Evolutionary conservation across 2,113 vertebrate species (phyloP), one percentile per base, ranked within the genome.

Genomic region (Caranx ignobilis): DNA sequence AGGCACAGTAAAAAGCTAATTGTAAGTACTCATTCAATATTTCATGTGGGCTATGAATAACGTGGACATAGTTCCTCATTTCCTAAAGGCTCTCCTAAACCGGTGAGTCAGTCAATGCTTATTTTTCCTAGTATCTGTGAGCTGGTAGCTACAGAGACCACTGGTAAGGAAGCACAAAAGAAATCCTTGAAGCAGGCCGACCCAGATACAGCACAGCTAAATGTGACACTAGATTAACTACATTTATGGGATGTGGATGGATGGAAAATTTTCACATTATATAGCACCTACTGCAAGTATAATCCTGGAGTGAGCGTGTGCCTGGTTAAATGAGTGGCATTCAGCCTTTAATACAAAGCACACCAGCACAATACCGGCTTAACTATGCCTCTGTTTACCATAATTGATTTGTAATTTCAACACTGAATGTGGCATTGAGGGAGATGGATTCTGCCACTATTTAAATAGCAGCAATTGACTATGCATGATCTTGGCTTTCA

Each of bases 381-480:
- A 80, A 80, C 77, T 16, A 62, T 39, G 26, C 26, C 66, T 77
- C 67, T 71, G 45, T 86, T 86, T 81, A 79, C 62, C 65, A 83
- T 85, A 76, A 88, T 83, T 84, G 75, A 90, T 87, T 87, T 57
- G 43, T 69, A 71, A 83, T 86, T 83, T 75, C 75, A 77, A 75
- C 75, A 39, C 45, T 82, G 71, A 84, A 80, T 69, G 41, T 79
- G 83, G 61, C 81, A 81, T 65, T 87, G 78, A 82, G 78, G 75
- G 66, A 87, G 70, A 87, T 72, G 78, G 79, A 86, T 86, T 86
- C 61, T 78, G 54, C 88, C 83, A 77, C 43, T 68, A 69, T 88
- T 88, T 87, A 82, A 89, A 85, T 84, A 84, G 74, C 61, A 71
- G 80, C 81, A 74, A 66, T 60, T 81, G 81, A 82, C 82, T 55